Evolutionary conservation across 2,888 invertebrate genomes (phyloP), one percentile per base, ranked within the genome.

Genomic region (Mesorhabditis spiculigera): DNA sequence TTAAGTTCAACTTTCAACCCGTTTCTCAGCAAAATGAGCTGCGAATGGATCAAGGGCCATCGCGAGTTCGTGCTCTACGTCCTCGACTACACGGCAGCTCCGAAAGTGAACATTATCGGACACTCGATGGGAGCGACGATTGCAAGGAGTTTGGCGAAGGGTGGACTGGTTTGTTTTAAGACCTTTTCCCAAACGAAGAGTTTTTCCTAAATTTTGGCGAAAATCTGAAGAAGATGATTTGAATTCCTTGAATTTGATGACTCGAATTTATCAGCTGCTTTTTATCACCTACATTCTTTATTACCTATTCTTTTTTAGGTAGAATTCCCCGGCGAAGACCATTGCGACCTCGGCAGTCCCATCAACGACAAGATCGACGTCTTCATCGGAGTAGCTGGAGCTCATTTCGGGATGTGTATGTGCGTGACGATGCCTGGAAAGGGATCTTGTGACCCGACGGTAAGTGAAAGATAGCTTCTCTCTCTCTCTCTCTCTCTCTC

Each of bases 71-170:
- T 78, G 41, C 79, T 78, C 66, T 71, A 74, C 8, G 73, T 81
- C 16, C 67, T 81, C 6, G 70, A 73, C 8, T 81, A 81, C 72
- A 80, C 79, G 0, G 72, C 73, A n/a, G 62, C 73, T 5, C 16
- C 10, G 4, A 71, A 76, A 45, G 65, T 81, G 8, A 75, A 77
- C 69, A 73, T 81, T 61, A 71, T 81, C 42, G 78, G 73, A 8
- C 81, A 81, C 68, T 80, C 79, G 8, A 81, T 81, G 81, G 81
- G 81, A 28, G 81, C 77, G 4, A 75, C 77, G n/a, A 69, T 78
- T 43, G 79, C 78, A 4, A 65, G 81, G 16, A 71, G 68, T n/a
- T 72, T 74, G 5, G 72, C 78, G 41, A 72, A 78, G 43, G 81
- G 81, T 65, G 81, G 81, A 64, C 63, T 61, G 72, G 77, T 77